phyloP scores from a whole-genome alignment of 1,140 invertebrate species.

The Bombus breviceps region DNA sequence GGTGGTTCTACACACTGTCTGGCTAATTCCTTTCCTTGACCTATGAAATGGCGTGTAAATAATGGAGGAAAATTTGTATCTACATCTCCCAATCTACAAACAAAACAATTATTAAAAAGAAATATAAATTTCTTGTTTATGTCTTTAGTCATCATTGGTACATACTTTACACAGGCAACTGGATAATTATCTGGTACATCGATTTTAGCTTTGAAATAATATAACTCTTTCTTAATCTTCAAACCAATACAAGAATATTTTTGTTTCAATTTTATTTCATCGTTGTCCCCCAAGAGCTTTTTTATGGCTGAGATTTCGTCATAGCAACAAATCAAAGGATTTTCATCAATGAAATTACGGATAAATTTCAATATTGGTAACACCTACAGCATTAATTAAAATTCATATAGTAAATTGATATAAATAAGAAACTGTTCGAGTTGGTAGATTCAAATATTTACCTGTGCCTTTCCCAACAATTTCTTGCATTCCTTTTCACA shows the following conservation, averaged over 20 bases:
- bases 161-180: constrained; percentile 83
- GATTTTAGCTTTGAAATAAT: constrained; percentile 85
- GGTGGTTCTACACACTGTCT: constrained; percentile 89
- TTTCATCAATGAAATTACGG: constrained; percentile 87
- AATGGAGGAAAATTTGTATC: constrained; percentile 87
- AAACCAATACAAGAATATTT: constrained; percentile 86
- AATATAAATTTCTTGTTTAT: neutral
- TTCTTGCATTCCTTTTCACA: constrained; percentile 87
- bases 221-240: constrained; percentile 84
- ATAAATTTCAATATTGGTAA: constrained; percentile 85
- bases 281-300: constrained; percentile 79
- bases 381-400: constrained; percentile 74
- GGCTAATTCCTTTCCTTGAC: constrained; percentile 87
- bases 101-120: constrained; percentile 32
- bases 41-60: constrained; percentile 85
- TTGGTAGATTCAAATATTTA: constrained; percentile 59
- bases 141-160: neutral
- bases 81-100: constrained; percentile 83
- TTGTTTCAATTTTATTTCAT: constrained; percentile 88
- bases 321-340: constrained; percentile 89
- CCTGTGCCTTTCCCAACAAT: constrained; percentile 85
- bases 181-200: constrained; percentile 88
- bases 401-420: neutral
- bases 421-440: neutral
- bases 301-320: constrained; percentile 88